A percentile compares a stretch with the other conserved stretches of the same genome.
phyloP scores from a whole-genome alignment of 2,888 invertebrate genomes.

The Protodeltote pygarga region DNA sequence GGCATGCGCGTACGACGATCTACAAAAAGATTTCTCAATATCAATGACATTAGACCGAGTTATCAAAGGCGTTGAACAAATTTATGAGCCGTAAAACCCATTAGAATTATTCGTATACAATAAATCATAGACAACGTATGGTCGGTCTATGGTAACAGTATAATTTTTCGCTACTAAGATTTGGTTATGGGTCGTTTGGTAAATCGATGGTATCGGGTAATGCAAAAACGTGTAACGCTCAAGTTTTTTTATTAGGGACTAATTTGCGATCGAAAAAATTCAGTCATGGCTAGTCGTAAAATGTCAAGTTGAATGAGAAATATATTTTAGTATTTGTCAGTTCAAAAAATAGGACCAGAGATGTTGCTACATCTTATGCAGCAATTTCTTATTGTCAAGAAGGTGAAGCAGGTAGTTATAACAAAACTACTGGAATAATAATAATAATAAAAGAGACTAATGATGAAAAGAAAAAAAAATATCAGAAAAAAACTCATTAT shows the following conservation, averaged over 20 bases:
- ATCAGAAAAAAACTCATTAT: constrained; percentile 6
- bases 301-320: constrained; percentile 19
- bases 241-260: constrained; percentile 10
- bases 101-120: constrained; percentile 65
- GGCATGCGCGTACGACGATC: constrained; percentile 61
- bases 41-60: constrained; percentile 59
- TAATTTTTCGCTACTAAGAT: constrained; percentile 68
- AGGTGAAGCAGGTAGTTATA: neutral
- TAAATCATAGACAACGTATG: constrained; percentile 50
- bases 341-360: constrained; percentile 3
- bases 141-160: constrained; percentile 45
- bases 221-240: constrained; percentile 40
- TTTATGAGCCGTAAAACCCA: constrained; percentile 78
- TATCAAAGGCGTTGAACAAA: constrained; percentile 70
- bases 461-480: neutral
- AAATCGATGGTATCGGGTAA: constrained; percentile 50
- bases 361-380: neutral
- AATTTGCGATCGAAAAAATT: constrained; percentile 11
- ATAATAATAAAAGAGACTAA: constrained; percentile 13
- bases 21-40: constrained; percentile 62
- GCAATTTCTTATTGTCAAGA: too few relatives aligned
- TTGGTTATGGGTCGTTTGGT: constrained; percentile 68
- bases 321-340: constrained; percentile 3
- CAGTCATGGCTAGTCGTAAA: constrained; percentile 26
- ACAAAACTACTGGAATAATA: neutral